phyloP scores from a whole-genome alignment of 1,140 invertebrate genomes.

The Tetragnatha versicolor region DNA sequence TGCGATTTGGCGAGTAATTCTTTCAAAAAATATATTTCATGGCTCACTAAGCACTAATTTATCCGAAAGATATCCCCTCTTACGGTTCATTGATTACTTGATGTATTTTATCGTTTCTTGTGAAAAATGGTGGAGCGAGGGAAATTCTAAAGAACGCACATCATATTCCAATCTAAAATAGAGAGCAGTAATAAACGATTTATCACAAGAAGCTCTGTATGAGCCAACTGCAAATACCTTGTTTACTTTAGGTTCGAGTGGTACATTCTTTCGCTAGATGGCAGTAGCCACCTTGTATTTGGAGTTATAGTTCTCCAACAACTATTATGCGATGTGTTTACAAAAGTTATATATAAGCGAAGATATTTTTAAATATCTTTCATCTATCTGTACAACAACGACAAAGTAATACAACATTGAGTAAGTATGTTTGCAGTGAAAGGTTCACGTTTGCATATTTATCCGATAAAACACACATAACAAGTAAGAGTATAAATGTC shows the following conservation, averaged over 20 bases:
- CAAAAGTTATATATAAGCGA: no score
- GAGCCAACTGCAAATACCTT: no score
- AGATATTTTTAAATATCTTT: no score
- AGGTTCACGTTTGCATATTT: no score
- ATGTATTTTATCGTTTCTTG: neutral
- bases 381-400: no score
- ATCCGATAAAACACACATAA: no score
- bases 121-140: neutral
- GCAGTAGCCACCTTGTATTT: slow-evolving; percentile 3
- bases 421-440: no score
- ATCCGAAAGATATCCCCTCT: slow-evolving; percentile 1
- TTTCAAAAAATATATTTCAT: slow-evolving; percentile 23
- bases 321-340: no score
- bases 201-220: no score
- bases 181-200: neutral
- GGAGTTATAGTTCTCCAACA: no score
- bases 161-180: neutral
- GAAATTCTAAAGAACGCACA: neutral
- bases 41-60: slow-evolving; percentile 38
- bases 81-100: slow-evolving; percentile 8
- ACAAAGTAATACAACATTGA: no score
- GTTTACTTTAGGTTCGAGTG: neutral
- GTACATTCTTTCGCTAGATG: slow-evolving; percentile 16
- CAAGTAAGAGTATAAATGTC: no score
- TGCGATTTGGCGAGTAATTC: slow-evolving; percentile 3